Evolutionary conservation across 1,140 invertebrate genomes (phyloP).

Genomic region (Diorhabda sublineata): DNA sequence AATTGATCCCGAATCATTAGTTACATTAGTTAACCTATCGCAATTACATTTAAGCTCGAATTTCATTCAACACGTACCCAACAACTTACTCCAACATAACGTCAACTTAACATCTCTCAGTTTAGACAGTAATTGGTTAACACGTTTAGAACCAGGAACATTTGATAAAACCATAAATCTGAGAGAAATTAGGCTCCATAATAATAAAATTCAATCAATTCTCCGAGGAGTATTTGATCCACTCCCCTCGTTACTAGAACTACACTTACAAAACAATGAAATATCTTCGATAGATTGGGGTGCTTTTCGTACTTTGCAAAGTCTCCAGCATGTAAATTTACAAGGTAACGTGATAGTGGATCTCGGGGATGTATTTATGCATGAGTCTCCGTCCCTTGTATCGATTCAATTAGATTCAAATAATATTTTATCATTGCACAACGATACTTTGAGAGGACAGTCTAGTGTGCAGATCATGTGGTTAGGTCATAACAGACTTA

Average conservation of each 20-base stretch:
- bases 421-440: slow-evolving; percentile 69
- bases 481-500: slow-evolving; percentile 77
- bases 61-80: slow-evolving; percentile 72
- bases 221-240: slow-evolving; percentile 76
- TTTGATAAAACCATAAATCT: slow-evolving; percentile 71
- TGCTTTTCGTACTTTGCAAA: slow-evolving; percentile 74
- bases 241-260: slow-evolving; percentile 71
- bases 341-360: slow-evolving; percentile 74
- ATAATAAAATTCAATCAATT: slow-evolving; percentile 74
- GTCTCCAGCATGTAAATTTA: slow-evolving; percentile 83
- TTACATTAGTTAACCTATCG: slow-evolving; percentile 66
- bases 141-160: slow-evolving; percentile 71
- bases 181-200: slow-evolving; percentile 79
- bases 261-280: slow-evolving; percentile 83
- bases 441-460: slow-evolving; percentile 72
- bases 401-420: slow-evolving; percentile 85
- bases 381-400: slow-evolving; percentile 68
- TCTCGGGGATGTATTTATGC: slow-evolving; percentile 77
- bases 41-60: slow-evolving; percentile 85
- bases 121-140: slow-evolving; percentile 86
- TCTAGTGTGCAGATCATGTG: slow-evolving; percentile 80
- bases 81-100: slow-evolving; percentile 68
- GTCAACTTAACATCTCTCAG: slow-evolving; percentile 76
- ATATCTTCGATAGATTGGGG: slow-evolving; percentile 78
- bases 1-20: slow-evolving; percentile 70